Conservation (phyloP, 2,113 vertebrate species). For the Gorilla gorilla region DNA sequence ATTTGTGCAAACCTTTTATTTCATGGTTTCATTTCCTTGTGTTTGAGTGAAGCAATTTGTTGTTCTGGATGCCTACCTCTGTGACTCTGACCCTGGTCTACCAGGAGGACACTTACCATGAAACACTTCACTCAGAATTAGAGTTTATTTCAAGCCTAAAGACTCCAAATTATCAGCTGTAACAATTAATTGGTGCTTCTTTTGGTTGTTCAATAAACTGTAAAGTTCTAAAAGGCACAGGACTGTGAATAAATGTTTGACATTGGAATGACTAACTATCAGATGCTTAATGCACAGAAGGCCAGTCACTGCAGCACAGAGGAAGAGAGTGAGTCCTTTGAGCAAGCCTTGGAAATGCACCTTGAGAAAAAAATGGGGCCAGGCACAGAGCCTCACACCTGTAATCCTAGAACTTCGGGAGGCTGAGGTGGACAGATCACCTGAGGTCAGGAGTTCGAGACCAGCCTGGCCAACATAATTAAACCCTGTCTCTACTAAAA, state of each 20-base stretch:
- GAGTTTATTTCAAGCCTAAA: conserved; percentile 67
- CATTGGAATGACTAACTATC: conserved; percentile 69
- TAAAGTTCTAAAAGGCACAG: conserved; percentile 71
- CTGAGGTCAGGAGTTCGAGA: too few relatives aligned
- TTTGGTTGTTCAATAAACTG: conserved; percentile 76
- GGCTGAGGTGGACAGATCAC: too few relatives aligned
- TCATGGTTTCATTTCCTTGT: conserved; percentile 63
- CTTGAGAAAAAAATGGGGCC: conserved; percentile 50
- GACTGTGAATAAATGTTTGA: conserved; percentile 72
- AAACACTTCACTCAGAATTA: conserved; percentile 62
- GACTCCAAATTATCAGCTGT: conserved; percentile 69
- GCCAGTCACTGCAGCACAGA: conserved; percentile 34
- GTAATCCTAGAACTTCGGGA: too few relatives aligned
- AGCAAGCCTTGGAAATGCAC: conserved; percentile 68
- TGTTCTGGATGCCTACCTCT: conserved; percentile 63
- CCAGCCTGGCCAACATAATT: too few relatives aligned
- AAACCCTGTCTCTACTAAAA: too few relatives aligned
- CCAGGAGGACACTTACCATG: conserved; percentile 62
- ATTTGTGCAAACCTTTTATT: conserved; percentile 68
- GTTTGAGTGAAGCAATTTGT: conserved; percentile 44
- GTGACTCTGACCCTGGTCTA: conserved; percentile 61
- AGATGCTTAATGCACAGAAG: conserved; percentile 58
- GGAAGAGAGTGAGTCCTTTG: conserved; percentile 69
- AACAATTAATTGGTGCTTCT: conserved; percentile 77
- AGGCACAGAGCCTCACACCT: neutral